Evolutionary conservation across 2,797 vertebrate genomes (phyloP), one percentile per base, ranked within the genome.

Genomic region (Bothrops alternatus): DNA sequence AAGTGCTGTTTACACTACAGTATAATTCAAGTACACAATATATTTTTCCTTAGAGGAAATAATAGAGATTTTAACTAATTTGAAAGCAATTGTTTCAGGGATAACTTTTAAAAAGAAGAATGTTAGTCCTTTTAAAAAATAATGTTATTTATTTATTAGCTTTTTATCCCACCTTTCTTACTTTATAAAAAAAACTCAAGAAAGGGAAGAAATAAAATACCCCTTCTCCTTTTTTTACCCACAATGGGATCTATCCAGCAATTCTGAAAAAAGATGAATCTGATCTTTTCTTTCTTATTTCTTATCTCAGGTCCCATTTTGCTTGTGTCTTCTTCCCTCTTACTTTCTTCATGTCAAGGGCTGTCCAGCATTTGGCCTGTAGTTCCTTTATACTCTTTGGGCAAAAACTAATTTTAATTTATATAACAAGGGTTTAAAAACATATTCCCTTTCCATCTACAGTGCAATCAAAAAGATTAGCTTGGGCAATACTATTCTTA

Each of bases 1-100:
- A 88, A 94, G 55, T 87, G 56, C 82, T 93, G 91, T 1, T 6
- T 94, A 93, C 87, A 92, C 93, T 90, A 87, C 91, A 93, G 23
- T 73, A 14, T 37, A 56, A 90, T 91, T 55, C 65, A 47, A 91
- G 91, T 50, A 91, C 93, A 92, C 94, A n/a, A 90, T 26, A 86
- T n/a, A 87, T 93, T 69, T 69, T 90, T 61, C 61, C 94, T 94
- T 91, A 93, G 82, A 56, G 20, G 26, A 89, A 91, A 90, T 32
- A 69, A 6, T 56, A 58, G 47, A 95, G 37, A 91, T n/a, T 42
- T 93, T 26, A 94, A 94, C 90, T 94, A 92, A 89, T 94, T 92
- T 95, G 89, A 94, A 96, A 78, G 69, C 86, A 25, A 4, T 92
- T 96, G 42, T 92, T 57, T 65, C 86, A 93, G 87, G 85, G 32